These are phyloP conservation scores for Armadillidium nasatum DNA, from an alignment of 1,140 invertebrate genomes.

Conservation along the genomic window DNA sequence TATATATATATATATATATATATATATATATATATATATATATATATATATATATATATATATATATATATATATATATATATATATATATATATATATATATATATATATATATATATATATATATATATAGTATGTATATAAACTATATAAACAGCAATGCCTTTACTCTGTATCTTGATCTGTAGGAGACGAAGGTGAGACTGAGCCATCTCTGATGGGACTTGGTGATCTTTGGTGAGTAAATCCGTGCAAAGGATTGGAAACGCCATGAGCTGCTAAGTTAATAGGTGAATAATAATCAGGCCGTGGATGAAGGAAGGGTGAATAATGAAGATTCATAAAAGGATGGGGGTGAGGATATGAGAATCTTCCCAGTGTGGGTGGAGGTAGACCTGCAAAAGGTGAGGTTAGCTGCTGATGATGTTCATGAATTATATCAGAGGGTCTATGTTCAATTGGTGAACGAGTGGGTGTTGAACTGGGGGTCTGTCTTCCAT, in stretches of 20 bases:
- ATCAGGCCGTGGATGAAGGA: constrained; percentile 42
- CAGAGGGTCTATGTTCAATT: constrained; percentile 31
- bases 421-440: constrained; percentile 36
- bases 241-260: constrained; percentile 20
- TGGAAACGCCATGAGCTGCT: constrained; percentile 29
- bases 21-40: no score
- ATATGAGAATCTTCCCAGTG: constrained; percentile 39
- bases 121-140: neutral
- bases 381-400: constrained; percentile 31
- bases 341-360: constrained; percentile 40
- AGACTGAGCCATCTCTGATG: constrained; percentile 34
- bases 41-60: no score
- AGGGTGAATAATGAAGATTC: constrained; percentile 38
- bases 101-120: constrained; percentile 15
- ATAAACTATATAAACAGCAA: neutral
- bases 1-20: constrained; percentile 1
- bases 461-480: constrained; percentile 20
- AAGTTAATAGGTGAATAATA: constrained; percentile 43
- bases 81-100: constrained; percentile 15
- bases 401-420: constrained; percentile 35
- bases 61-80: neutral
- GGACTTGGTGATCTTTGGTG: constrained; percentile 32
- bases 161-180: constrained; percentile 36
- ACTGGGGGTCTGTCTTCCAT: constrained; percentile 13
- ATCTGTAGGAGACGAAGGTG: constrained; percentile 36